Evolutionary conservation across 2,797 vertebrate genomes (phyloP), one percentile per base, ranked within the genome.

Genomic region (Lagorchestes hirsutus): DNA sequence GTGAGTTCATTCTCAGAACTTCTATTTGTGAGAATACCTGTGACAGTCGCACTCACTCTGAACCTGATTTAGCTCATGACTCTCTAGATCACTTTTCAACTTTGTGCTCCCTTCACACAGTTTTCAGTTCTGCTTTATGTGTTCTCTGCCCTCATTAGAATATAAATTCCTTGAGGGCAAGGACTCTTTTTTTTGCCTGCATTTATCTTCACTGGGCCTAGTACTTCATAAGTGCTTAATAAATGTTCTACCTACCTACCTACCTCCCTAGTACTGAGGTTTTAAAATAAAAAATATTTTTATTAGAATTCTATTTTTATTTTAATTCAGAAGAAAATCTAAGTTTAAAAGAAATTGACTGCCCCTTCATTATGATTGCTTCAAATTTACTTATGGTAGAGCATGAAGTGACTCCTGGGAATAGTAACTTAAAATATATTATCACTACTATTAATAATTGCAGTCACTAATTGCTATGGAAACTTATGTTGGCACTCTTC

Each of bases 391-490:
- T 98, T 97, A 98, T 96, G 96, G 95, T 91, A 24, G 96, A 96
- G 96, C 94, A 92, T 1, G 93, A 91, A 96, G 56, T 91, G 94
- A 93, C 54, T 97, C 96, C 96, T 97, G 96, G 96, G 97, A 98
- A 97, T 94, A 97, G 96, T 74, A 96, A 94, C 22, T 93, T 97
- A 92, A 97, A 97, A 93, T 92, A 96, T 96, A 97, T 98, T 98
- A 97, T 95, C 56, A 95, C 96, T 98, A 96, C 98, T 97, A 97
- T 98, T 98, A 98, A 98, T 98, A 98, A 97, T 90, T 96, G 28
- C 58, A 98, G 95, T 96, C 96, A 97, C 96, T 98, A 98, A 97
- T 98, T 97, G 95, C 97, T 98, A 94, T 97, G 97, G 96, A 97
- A 97, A 98, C 95, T 93, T 96, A 94, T 97, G 58, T 97, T 95